Conservation (phyloP, 2,888 invertebrate species). For the Tipula unca region DNA sequence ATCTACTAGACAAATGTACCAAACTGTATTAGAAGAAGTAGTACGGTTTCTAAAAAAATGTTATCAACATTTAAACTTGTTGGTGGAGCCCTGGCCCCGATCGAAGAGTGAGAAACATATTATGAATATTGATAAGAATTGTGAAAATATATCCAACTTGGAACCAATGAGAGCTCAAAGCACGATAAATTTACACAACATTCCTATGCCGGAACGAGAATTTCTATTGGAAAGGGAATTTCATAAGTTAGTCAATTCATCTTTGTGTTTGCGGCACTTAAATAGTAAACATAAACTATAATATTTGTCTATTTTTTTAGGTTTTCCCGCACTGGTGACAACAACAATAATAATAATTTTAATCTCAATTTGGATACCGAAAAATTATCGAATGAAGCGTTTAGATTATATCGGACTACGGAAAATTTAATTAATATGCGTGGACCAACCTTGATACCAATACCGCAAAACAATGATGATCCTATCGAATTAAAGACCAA, state of each 20-base stretch:
- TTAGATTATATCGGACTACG: constrained; percentile 54
- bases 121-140: neutral
- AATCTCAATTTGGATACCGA: constrained; percentile 49
- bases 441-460: constrained; percentile 50
- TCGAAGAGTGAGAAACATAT: constrained; percentile 41
- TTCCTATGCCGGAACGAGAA: neutral
- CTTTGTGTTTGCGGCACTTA: too few species aligned
- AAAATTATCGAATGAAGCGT: constrained; percentile 58
- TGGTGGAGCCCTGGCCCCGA: constrained; percentile 30
- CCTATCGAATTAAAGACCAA: neutral
- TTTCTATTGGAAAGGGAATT: neutral
- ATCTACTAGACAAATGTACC: constrained; percentile 58
- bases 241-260: neutral
- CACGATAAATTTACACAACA: neutral
- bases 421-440: constrained; percentile 54
- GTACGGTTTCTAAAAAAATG: constrained; percentile 55
- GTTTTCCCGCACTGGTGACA: neutral
- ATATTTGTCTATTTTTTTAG: neutral
- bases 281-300: too few species aligned
- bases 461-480: neutral
- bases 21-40: constrained; percentile 58
- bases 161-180: neutral
- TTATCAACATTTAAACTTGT: constrained; percentile 45
- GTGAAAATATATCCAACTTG: neutral
- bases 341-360: constrained; percentile 15